Evolutionary conservation across 2,113 vertebrate genomes (phyloP), one percentile per base, ranked within the genome.

Genomic region (Callithrix jacchus): DNA sequence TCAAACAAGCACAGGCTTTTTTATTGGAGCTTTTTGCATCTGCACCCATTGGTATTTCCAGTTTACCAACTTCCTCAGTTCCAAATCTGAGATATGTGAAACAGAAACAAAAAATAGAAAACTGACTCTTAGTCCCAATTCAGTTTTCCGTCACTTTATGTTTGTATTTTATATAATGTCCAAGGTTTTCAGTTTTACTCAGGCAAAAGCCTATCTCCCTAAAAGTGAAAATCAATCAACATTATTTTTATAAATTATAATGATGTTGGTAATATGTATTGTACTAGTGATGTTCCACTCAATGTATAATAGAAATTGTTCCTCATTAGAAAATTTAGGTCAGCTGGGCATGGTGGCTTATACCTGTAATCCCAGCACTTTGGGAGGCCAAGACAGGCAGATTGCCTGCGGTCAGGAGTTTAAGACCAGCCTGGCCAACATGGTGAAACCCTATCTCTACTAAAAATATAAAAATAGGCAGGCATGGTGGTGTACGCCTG

Each of bases 201-300:
- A 80, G 32, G 42, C 13, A 21, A 68, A 70, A 89, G 1, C 86
- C 30, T 14, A 85, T n/a, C 49, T 71, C 87, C 40, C 10, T 3
- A 25, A 82, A 58, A 93, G 3, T 74, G 17, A 4, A 91, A 66
- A 9, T 47, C 58, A 77, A 45, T 40, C 27, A 73, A 56, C 0
- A 71, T 56, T 91, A 54, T 85, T 92, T 92, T 88, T 83, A 79
- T 84, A 84, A 93, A 12, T 84, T 81, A 37, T 64, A 84, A 84
- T 94, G 4, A 81, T 18, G 76, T 94, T 86, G 70, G 37, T 70
- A 88, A 42, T 32, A 35, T 49, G 23, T 32, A 37, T 52, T 58
- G 54, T 56, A 47, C 92, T 82, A 42, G 12, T 52, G 42, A 70
- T 84, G 17, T 0, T 80, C 54, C 64, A 70, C 16, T 96, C 47